Conservation (phyloP, 2,113 vertebrate genomes). For the Chlorocebus sabaeus region DNA sequence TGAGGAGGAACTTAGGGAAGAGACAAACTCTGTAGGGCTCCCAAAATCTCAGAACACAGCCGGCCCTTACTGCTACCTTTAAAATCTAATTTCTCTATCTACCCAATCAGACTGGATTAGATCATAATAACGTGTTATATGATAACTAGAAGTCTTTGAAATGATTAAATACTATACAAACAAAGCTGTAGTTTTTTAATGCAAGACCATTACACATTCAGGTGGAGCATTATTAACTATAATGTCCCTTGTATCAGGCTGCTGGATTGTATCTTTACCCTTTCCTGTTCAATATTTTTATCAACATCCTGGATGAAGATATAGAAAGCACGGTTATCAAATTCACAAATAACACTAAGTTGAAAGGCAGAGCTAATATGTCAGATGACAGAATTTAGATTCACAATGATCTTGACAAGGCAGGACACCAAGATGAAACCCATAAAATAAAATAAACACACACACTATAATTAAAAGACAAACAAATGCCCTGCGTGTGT, state of each 20-base stretch:
- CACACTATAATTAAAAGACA: background rate
- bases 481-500: background rate
- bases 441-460: constrained; percentile 37
- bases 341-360: background rate
- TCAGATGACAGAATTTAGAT: constrained; percentile 32
- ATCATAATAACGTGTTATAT: background rate
- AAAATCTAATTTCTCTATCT: background rate
- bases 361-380: constrained; percentile 49
- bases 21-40: background rate
- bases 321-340: constrained; percentile 19
- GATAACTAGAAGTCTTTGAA: background rate
- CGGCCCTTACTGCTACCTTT: background rate
- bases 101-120: background rate
- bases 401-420: constrained; percentile 60
- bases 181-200: background rate
- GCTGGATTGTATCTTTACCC: background rate
- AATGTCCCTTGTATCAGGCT: background rate
- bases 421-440: constrained; percentile 34
- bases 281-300: constrained; percentile 32
- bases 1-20: background rate
- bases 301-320: background rate
- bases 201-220: background rate
- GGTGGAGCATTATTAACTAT: background rate
- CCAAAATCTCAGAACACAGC: background rate
- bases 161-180: background rate